Evolutionary conservation across 2,888 invertebrate genomes (phyloP).

Genomic region (Drosophila tanythrix): DNA sequence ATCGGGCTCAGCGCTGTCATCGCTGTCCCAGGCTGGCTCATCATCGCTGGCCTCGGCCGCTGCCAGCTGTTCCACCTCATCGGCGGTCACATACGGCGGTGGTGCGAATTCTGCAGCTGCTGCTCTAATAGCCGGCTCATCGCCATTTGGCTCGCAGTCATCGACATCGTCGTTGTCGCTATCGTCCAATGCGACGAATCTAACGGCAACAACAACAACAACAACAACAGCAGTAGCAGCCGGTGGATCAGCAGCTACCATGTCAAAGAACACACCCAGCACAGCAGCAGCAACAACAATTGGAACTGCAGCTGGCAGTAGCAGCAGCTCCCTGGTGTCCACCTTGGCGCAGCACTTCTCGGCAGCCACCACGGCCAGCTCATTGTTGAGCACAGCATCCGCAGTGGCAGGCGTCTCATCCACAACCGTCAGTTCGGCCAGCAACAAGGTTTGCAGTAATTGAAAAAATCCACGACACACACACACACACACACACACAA

Average conservation of each 20-base stretch:
- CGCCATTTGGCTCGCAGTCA: conserved; percentile 74
- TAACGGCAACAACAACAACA: conserved; percentile 20
- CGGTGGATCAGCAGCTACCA: neutral
- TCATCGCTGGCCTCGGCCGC: conserved; percentile 67
- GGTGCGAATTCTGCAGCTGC: conserved; percentile 69
- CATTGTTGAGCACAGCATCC: conserved; percentile 58
- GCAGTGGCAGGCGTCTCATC: conserved; percentile 63
- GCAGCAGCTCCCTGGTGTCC: conserved; percentile 69
- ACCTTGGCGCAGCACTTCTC: conserved; percentile 82
- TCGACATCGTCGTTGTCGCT: conserved; percentile 70
- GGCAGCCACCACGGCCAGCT: conserved; percentile 76
- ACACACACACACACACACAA: conserved; percentile 8
- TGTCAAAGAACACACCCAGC: conserved; percentile 8
- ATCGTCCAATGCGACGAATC: conserved; percentile 48
- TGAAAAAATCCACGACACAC: conserved; percentile 25
- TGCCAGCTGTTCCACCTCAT: conserved; percentile 63
- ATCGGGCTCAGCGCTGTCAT: conserved; percentile 66
- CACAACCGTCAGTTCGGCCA: conserved; percentile 60
- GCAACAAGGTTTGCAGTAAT: conserved; percentile 81
- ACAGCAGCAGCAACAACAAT: conserved; percentile 23
- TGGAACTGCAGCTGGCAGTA: conserved; percentile 12
- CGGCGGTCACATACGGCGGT: conserved; percentile 67
- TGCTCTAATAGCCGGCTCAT: conserved; percentile 70
- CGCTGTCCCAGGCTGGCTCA: conserved; percentile 70
- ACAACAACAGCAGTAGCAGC: conserved; percentile 18